Conservation (phyloP, 2,888 invertebrate species). For the Saturnia pavonia region DNA sequence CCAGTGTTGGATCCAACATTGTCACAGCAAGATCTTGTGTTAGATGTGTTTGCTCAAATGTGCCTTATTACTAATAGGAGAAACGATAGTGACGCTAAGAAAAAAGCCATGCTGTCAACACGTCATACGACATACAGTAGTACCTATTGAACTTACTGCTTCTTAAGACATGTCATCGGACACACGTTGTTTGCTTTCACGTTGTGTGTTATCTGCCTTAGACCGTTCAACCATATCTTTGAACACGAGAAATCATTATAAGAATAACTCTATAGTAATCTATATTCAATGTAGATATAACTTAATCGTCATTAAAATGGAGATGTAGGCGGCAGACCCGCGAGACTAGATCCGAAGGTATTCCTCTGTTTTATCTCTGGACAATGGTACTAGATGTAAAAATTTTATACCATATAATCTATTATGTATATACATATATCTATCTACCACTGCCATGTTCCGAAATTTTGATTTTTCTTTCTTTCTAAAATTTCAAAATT, state of each 20-base stretch:
- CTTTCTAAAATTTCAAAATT: too few relatives aligned
- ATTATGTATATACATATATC: too few relatives aligned
- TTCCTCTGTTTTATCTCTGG: too few relatives aligned
- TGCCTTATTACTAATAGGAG: background rate
- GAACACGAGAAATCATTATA: conserved; percentile 17
- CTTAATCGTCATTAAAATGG: too few relatives aligned
- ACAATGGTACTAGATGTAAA: too few relatives aligned
- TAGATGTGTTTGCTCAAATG: conserved; percentile 13
- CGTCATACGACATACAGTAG: conserved; percentile 22
- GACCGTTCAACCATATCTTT: conserved; percentile 97
- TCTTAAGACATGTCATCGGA: conserved; percentile 98
- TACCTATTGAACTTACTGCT: conserved; percentile 93
- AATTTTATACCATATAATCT: too few relatives aligned
- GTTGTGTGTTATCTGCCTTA: conserved; percentile 98
- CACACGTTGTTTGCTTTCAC: conserved; percentile 99
- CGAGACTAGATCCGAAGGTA: too few relatives aligned
- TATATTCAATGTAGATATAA: background rate
- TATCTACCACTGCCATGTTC: too few relatives aligned
- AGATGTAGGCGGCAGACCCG: too few relatives aligned
- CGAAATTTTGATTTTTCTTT: too few relatives aligned
- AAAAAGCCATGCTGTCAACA: conserved; percentile 45
- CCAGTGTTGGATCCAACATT: conserved; percentile 27
- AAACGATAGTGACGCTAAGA: background rate
- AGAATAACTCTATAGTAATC: background rate
- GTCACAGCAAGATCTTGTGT: conserved; percentile 15